Conservation (phyloP, 2,113 vertebrate species). For the Paramisgurnus dabryanus region DNA sequence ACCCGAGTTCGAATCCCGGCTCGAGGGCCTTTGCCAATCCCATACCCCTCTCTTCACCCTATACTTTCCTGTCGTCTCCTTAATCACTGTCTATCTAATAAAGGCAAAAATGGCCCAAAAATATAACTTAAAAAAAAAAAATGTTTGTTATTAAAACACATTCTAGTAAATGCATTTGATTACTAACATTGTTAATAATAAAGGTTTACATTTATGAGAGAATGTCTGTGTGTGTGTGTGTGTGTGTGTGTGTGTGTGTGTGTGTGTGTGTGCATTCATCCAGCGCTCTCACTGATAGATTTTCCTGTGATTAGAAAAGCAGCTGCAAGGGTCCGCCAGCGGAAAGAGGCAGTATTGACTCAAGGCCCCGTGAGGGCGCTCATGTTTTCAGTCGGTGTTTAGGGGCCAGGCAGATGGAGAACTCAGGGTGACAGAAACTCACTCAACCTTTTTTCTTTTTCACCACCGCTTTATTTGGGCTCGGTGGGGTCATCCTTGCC, state of each 20-base stretch:
- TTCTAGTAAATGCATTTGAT: too few species aligned
- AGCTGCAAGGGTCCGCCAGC: constrained; percentile 68
- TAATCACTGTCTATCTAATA: too few species aligned
- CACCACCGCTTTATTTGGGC: constrained; percentile 56
- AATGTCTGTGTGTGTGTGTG: background rate
- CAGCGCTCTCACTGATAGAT: constrained; percentile 69
- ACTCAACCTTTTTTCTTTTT: constrained; percentile 51
- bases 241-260: constrained; percentile 9
- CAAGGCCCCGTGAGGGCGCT: constrained; percentile 66
- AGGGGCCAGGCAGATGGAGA: constrained; percentile 64
- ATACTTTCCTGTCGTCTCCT: too few species aligned
- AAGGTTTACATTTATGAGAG: background rate
- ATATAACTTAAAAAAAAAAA: too few species aligned
- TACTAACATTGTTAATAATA: background rate
- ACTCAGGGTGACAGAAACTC: constrained; percentile 66
- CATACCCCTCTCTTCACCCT: too few species aligned
- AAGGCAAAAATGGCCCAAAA: too few species aligned
- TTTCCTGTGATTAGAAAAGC: constrained; percentile 79
- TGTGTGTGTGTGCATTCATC: constrained; percentile 36
- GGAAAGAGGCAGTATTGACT: constrained; percentile 73
- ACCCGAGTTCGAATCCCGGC: too few species aligned
- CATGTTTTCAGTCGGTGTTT: constrained; percentile 69
- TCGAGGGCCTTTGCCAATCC: too few species aligned
- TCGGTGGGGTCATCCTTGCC: constrained; percentile 51
- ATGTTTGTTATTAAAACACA: too few species aligned